Evolutionary conservation across 2,113 vertebrate genomes (phyloP).

Genomic region (Leucopsar rothschildi): DNA sequence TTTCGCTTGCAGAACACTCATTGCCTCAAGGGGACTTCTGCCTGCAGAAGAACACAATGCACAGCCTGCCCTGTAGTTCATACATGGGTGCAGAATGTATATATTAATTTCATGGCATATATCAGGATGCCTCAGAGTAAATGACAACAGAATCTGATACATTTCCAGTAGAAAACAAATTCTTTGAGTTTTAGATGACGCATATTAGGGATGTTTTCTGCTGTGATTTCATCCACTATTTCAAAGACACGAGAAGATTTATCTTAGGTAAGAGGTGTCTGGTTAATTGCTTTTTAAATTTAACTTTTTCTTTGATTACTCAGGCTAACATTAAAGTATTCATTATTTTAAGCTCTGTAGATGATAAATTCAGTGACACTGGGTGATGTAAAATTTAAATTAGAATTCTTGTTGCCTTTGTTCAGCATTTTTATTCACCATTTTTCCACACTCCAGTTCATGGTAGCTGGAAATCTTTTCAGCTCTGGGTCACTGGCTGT

Average conservation of each 20-base stretch:
- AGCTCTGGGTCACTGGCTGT: not conserved
- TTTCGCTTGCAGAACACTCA: not conserved
- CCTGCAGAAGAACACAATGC: not conserved
- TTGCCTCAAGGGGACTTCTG: not conserved
- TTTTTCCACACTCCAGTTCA: not conserved
- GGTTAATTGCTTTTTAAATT: not conserved
- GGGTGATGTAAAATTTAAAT: not conserved
- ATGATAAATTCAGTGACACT: not conserved
- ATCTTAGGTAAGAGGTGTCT: not conserved
- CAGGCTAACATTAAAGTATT: not conserved
- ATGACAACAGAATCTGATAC: not conserved
- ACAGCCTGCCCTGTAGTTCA: not conserved
- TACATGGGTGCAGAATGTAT: not conserved
- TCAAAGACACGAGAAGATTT: not conserved
- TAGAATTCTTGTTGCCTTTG: not conserved
- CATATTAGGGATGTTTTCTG: not conserved
- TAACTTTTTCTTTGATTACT: not conserved
- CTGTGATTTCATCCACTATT: not conserved
- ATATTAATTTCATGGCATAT: not conserved
- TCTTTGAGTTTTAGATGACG: not conserved
- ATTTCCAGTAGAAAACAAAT: not conserved
- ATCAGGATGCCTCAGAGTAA: not conserved
- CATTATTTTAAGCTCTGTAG: not conserved
- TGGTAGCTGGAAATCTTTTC: not conserved
- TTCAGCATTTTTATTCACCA: not conserved